Evolutionary conservation across 2,797 vertebrate species (phyloP), one percentile per base, ranked within the genome.

Genomic region (Halcyon leucocephala): DNA sequence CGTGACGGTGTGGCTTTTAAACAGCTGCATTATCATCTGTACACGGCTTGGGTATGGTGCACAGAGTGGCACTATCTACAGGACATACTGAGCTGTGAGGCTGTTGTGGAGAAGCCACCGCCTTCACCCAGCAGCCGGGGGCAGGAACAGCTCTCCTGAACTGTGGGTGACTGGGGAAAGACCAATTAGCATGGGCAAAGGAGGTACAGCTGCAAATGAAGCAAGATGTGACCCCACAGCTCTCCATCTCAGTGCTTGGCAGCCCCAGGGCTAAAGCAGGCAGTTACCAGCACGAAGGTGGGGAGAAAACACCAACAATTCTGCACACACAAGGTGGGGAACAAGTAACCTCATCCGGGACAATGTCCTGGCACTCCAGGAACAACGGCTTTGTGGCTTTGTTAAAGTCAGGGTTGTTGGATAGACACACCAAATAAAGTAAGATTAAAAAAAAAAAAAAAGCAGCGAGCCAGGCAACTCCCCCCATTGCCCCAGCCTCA

Each of bases 31-130:
- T 95, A 93, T 92, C 82, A 15, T 33, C 61, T 66, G 70, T 67
- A 48, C 39, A 9, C 3, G 1, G n/a, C 26, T 35, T 0, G 0
- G 26, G 60, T 42, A 26, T 22, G 2, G 4, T 1, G 21, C 54
- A 0, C 92, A 13, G 82, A 26, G 41, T 91, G 89, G 87, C 85
- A 65, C 90, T 91, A 87, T 71, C 84, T 33, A 18, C 0, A 3
- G 54, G 61, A 44, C 8, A 1, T 58, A 55, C 61, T 65, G 76
- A 79, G 44, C 42, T 11, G 13, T 10, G 1, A 0, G 3, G 41
- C 51, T 10, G 1, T 61, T 39, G 28, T 4, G 0, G 66, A 62
- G 39, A 78, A 60, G 41, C n/a, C 8, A 2, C 54, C 4, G 4
- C 62, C 35, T 51, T 65, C 1, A 0, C 48, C 41, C 39, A 17